A percentile compares a stretch with the other conserved stretches of the same genome.
These are phyloP conservation scores for Euura lappo DNA, from an alignment of 1,140 invertebrate species.

Conservation along the genomic window DNA sequence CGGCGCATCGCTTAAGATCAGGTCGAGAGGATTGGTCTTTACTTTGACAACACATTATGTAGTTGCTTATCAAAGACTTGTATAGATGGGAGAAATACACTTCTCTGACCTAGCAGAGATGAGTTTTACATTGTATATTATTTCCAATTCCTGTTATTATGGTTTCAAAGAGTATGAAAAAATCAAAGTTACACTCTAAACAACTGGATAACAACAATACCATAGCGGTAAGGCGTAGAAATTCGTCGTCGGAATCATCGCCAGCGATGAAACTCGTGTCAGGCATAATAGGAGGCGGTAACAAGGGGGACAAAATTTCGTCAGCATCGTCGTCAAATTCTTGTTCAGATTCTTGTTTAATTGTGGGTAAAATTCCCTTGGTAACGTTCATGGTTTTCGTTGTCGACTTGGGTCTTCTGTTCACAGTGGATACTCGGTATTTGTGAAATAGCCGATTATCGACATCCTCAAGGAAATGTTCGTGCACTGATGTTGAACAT, in stretches of 20 bases:
- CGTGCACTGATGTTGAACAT: background rate
- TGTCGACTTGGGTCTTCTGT: background rate
- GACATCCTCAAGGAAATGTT: background rate
- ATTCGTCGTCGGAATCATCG: slow-evolving; percentile 33
- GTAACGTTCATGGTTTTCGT: background rate
- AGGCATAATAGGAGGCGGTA: slow-evolving; percentile 35
- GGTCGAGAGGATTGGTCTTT: slow-evolving; percentile 21
- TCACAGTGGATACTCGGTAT: too few relatives aligned
- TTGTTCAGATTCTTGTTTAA: slow-evolving; percentile 13
- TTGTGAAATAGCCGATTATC: background rate
- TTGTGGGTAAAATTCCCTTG: background rate
- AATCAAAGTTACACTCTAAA: slow-evolving; percentile 4
- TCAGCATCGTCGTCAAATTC: slow-evolving; percentile 19
- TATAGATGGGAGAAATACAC: slow-evolving; percentile 45
- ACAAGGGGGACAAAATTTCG: slow-evolving; percentile 22
- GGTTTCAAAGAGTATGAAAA: background rate
- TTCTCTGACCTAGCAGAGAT: slow-evolving; percentile 34
- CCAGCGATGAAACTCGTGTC: slow-evolving; percentile 25
- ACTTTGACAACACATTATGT: slow-evolving; percentile 34
- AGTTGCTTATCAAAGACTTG: slow-evolving; percentile 44
- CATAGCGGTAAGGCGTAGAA: slow-evolving; percentile 41
- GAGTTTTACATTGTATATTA: background rate
- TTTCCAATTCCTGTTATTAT: background rate
- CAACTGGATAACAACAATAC: slow-evolving; percentile 21
- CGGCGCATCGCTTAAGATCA: slow-evolving; percentile 39